A percentile compares a stretch with the other conserved stretches of the same genome.
Conservation (phyloP, 2,113 vertebrate genomes). For the Coptodon bakossiorum region DNA sequence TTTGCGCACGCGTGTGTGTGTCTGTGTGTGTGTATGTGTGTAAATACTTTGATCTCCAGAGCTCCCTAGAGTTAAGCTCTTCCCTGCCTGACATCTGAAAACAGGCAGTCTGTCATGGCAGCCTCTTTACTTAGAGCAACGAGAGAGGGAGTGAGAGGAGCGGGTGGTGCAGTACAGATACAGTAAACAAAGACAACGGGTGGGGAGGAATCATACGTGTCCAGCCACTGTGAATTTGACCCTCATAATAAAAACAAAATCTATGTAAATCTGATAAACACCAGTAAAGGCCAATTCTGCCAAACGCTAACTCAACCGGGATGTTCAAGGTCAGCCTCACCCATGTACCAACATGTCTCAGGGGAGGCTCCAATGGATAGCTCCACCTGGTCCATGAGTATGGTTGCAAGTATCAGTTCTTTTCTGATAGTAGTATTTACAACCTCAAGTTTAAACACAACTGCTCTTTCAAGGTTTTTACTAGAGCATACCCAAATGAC, state of each 20-base stretch:
- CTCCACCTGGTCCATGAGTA: neutral
- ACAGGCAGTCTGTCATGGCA: slow-evolving; percentile 15
- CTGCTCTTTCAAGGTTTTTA: neutral
- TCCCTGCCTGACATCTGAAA: slow-evolving; percentile 34
- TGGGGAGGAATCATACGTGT: neutral
- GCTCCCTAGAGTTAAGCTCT: slow-evolving; percentile 40
- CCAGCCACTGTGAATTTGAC: neutral
- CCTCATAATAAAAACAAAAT: neutral
- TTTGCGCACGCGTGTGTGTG: neutral
- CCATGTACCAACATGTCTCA: neutral
- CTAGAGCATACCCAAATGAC: neutral
- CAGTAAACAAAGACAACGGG: neutral
- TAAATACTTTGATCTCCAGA: slow-evolving; percentile 44
- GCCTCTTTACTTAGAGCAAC: neutral
- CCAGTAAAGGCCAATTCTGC: neutral
- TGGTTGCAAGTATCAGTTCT: neutral
- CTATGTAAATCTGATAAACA: neutral
- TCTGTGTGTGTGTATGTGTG: neutral
- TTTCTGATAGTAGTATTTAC: neutral
- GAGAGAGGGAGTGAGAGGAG: neutral
- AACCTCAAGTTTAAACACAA: neutral
- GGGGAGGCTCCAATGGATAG: neutral
- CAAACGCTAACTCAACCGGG: neutral
- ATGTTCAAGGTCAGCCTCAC: neutral
- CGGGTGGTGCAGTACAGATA: neutral